phyloP scores from a whole-genome alignment of 1,140 invertebrate species.

The Drosophila repletoides region DNA sequence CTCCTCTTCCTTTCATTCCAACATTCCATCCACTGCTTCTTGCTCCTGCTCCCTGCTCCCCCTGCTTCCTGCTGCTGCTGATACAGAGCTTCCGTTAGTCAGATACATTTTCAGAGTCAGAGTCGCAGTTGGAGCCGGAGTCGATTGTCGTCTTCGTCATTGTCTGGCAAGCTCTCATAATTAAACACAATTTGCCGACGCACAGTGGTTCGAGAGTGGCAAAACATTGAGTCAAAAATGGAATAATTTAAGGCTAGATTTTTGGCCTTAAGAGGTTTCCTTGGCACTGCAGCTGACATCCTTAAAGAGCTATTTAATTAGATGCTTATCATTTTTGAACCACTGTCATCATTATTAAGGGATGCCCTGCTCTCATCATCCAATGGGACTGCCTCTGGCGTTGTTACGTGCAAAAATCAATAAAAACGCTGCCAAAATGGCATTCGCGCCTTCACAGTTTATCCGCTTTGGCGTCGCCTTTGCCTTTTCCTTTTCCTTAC shows the following conservation, averaged over 20 bases:
- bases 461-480: constrained; percentile 46
- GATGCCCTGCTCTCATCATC: not conserved
- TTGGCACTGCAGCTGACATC: too few species aligned
- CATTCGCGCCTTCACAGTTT: constrained; percentile 65
- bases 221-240: not conserved
- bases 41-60: constrained; percentile 22
- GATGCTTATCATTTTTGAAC: not conserved
- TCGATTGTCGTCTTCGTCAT: constrained; percentile 48
- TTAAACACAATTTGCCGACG: constrained; percentile 55
- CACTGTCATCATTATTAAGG: constrained; percentile 11
- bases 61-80: constrained; percentile 30
- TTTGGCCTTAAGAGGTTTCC: too few species aligned
- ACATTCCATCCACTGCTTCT: not conserved
- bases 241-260: too few species aligned
- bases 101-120: constrained; percentile 12
- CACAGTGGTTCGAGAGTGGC: constrained; percentile 36
- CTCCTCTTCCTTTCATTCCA: not conserved
- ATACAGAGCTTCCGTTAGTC: constrained; percentile 48
- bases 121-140: constrained; percentile 15
- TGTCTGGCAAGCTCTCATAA: constrained; percentile 68
- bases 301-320: too few species aligned
- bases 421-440: constrained; percentile 67
- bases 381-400: not conserved
- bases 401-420: constrained; percentile 44
- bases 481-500: not conserved